Evolutionary conservation across 2,797 vertebrate species (phyloP).

Genomic region (Urocyon cinereoargenteus): DNA sequence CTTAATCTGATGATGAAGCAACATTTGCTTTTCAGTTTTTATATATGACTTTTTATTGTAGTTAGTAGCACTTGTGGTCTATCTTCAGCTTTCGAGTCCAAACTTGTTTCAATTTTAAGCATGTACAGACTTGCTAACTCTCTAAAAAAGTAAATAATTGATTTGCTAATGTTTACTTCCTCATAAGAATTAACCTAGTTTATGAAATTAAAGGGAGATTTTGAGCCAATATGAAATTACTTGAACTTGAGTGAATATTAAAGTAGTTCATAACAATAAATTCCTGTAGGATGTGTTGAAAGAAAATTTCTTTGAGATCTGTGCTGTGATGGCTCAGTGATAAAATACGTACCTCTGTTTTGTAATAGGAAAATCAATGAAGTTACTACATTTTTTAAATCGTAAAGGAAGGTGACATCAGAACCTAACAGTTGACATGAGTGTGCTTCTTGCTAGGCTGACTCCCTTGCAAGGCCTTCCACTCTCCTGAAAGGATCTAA

Average conservation of each 20-base stretch:
- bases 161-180: conserved; percentile 60
- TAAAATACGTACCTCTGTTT: neutral
- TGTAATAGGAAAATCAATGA: neutral
- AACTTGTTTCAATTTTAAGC: conserved; percentile 75
- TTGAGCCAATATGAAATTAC: conserved; percentile 17
- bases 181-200: conserved; percentile 30
- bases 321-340: neutral
- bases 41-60: conserved; percentile 32
- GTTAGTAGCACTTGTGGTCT: conserved; percentile 24
- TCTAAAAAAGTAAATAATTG: conserved; percentile 68
- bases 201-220: conserved; percentile 56
- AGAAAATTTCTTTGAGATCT: neutral
- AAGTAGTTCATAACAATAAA: neutral
- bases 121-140: conserved; percentile 68
- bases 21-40: conserved; percentile 63
- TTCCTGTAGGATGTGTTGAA: neutral
- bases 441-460: neutral
- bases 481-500: neutral
- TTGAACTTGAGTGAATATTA: conserved; percentile 1
- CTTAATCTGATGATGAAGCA: conserved; percentile 19
- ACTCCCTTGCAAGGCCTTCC: neutral
- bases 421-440: neutral
- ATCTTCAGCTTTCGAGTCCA: conserved; percentile 67
- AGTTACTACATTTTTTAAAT: neutral
- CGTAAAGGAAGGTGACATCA: neutral